Base-by-base conservation (phyloP, 2,797 vertebrate genomes). In the Rhinophrynus dorsalis region DNA sequence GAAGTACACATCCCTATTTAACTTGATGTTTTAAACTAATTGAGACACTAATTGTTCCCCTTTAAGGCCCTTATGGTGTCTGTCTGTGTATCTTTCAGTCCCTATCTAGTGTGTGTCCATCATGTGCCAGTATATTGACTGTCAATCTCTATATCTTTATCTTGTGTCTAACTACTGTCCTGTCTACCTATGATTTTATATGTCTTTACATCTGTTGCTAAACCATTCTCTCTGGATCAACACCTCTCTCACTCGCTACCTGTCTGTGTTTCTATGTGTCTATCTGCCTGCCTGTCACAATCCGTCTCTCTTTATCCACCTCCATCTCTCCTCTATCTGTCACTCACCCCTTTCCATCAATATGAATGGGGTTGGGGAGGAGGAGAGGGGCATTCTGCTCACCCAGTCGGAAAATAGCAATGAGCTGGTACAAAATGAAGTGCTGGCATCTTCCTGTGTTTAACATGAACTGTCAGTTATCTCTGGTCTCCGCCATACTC, bases 331-430 rank as follows among this genome's bases (percentile, higher is more conserved):
- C 45, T 67, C 62, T 60, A 50, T 72, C 44, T 66, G 54, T 73
- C 70, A 60, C 54, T 60, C 62, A 44, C 62, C 37, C 54, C 55
- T 73, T 62, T 73, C 61, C 58, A 66, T 73, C 62, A 45, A 66
- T 60, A 45, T 23, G 17, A 45, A n/a, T n/a, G n/a, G n/a, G n/a
- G n/a, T n/a, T n/a, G n/a, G n/a, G n/a, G n/a, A n/a, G n/a, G n/a
- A n/a, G n/a, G n/a, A n/a, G 62, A 54, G 7, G 7, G n/a, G n/a
- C 75, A 77, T 80, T 78, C 83, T 85, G 84, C 77, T 80, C 81
- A 79, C 52, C 81, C 76, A 75, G 83, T 83, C 80, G 82, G 80
- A 84, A 86, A 85, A 85, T 83, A 74, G 61, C 67, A 75, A 73
- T 75, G 67, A 68, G 32, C 0, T 7, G 42, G 69, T 40, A 66